These are phyloP conservation scores for Cinclus cinclus DNA, from an alignment of 2,113 vertebrate genomes.

Conservation along the genomic window DNA sequence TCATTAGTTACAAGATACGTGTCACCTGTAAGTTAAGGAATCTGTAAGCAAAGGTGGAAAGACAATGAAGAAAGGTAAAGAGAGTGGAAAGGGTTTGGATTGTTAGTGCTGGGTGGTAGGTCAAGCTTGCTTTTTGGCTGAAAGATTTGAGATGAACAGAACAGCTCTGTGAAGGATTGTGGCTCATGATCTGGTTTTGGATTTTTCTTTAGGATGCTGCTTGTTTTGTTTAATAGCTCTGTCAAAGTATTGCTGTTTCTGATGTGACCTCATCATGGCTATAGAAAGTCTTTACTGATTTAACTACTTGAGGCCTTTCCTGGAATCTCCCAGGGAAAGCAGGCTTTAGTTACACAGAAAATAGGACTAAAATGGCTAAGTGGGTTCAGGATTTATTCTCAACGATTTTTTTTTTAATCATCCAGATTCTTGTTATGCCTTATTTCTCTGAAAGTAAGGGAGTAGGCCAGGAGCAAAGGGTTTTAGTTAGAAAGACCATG, in stretches of 20 bases:
- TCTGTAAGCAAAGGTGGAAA: not conserved
- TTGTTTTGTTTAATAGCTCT: not conserved
- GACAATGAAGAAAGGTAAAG: not conserved
- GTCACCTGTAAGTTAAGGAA: not conserved
- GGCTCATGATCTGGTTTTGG: not conserved
- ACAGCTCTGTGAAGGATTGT: not conserved
- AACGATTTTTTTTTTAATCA: rapidly evolving
- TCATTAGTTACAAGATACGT: rapidly evolving
- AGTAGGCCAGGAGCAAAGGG: not conserved
- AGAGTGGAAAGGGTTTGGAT: not conserved
- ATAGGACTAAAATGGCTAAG: not conserved
- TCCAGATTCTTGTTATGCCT: not conserved
- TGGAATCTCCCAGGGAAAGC: not conserved
- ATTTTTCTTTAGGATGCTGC: not conserved
- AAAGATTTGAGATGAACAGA: not conserved
- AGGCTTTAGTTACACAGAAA: not conserved
- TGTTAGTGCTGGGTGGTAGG: not conserved
- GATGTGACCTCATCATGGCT: not conserved
- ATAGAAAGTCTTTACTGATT: not conserved
- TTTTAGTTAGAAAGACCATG: not conserved
- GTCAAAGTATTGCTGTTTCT: not conserved
- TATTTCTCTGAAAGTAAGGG: not conserved
- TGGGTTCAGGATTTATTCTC: not conserved
- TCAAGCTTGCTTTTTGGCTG: not conserved
- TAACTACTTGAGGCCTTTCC: not conserved